Evolutionary conservation across 2,113 vertebrate species (phyloP), one percentile per base, ranked within the genome.

Genomic region (Perccottus glenii): DNA sequence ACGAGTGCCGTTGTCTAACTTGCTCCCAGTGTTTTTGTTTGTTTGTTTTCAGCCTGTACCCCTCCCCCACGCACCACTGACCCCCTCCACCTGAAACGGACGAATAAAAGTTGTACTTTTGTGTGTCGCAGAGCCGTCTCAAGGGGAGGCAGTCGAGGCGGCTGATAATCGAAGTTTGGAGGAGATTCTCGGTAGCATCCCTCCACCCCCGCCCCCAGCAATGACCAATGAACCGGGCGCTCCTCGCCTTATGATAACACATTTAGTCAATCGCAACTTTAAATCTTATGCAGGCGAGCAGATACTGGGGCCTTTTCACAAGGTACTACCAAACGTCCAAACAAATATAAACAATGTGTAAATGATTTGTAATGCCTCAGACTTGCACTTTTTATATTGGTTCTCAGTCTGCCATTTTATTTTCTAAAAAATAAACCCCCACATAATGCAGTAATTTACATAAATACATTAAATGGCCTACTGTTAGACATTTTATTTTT

Each of bases 211-310:
- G 73, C 96, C 94, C 92, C 96, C 97, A 82, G 94, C 96, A 77
- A 98, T 99, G 97, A 93, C 96, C 93, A 98, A 94, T 90, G 98
- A 99, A 94, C 91, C 96, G 58, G 97, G 98, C 79, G 96, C 97
- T 91, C 96, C 97, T 87, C 96, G 97, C 64, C 94, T 99, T 63
- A 99, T 99, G 97, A 99, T 99, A 90, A 96, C 96, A 33, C 97
- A 99, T 84, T 97, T 99, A 90, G 94, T 99, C 78, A 99, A 98
- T 90, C 93, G 94, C 75, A 98, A 99, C 93, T 99, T 99, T 93
- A 99, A 99, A 87, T 99, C 98, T 4, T 99, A 98, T 53, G 95
- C 96, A 44, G 96, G 96, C 46, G 93, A 96, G 82, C 92, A 95
- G 93, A 92, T 92, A 67, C 91, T 99, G 91, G 98, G 98, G 85